phyloP scores from a whole-genome alignment of 2,113 vertebrate genomes.

The Grallaria varia region DNA sequence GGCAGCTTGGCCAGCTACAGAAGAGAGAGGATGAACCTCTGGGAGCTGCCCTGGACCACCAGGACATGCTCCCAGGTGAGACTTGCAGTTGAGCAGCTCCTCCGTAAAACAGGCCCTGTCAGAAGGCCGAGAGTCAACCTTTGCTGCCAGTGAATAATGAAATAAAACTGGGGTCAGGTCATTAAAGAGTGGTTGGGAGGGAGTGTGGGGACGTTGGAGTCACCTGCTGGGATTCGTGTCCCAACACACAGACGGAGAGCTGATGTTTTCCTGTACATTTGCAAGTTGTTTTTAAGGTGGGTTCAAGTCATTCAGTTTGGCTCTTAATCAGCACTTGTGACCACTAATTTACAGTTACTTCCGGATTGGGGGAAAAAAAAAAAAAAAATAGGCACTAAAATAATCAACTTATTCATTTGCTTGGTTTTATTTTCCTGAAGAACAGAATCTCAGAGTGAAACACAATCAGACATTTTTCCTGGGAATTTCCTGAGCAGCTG shows the following conservation, averaged over 20 bases:
- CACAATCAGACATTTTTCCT: not conserved
- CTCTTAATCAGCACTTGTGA: not conserved
- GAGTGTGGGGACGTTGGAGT: not conserved
- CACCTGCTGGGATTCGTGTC: not conserved
- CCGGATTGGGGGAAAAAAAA: not conserved
- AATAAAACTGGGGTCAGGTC: not conserved
- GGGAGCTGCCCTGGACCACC: not conserved
- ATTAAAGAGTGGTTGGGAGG: not conserved
- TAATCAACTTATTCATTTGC: not conserved
- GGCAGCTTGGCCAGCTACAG: not conserved
- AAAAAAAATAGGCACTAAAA: not conserved
- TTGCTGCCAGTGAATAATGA: not conserved
- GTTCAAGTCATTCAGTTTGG: not conserved
- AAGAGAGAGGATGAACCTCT: not conserved
- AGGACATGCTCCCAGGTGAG: not conserved
- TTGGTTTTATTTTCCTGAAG: constrained; percentile 23
- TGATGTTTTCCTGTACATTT: not conserved
- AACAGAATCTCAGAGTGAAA: not conserved
- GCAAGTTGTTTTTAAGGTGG: not conserved
- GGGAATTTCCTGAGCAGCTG: not conserved
- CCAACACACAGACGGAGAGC: not conserved
- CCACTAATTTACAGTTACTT: not conserved
- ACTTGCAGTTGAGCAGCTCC: not conserved
- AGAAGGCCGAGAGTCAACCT: not conserved
- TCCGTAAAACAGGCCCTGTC: not conserved